Evolutionary conservation across 2,888 invertebrate species (phyloP).

Genomic region (Cerastis rubricosa): DNA sequence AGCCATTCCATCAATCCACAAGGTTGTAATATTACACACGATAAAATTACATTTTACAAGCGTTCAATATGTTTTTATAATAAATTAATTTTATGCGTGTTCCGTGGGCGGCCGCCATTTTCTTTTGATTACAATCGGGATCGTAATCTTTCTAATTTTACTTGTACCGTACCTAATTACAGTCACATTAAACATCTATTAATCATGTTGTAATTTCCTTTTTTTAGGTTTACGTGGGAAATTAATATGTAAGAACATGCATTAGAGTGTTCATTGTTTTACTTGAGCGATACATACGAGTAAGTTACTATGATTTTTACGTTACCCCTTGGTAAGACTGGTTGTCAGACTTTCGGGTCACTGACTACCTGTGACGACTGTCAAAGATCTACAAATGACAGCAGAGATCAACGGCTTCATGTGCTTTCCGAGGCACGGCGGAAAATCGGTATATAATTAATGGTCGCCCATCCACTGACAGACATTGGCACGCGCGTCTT

Average conservation of each 20-base stretch:
- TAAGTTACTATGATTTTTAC: background rate
- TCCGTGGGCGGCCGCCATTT: conserved; percentile 35
- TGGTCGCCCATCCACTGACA: background rate
- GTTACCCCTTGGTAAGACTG: no score
- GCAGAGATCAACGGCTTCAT: background rate
- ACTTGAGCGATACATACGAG: background rate
- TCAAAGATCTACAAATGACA: no score
- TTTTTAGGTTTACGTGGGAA: conserved; percentile 32
- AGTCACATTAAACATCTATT: conserved; percentile 60
- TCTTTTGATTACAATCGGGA: conserved; percentile 52
- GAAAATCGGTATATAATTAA: background rate
- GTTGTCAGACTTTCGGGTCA: no score
- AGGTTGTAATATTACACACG: conserved; percentile 16
- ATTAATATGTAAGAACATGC: conserved; percentile 39
- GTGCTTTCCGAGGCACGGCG: background rate
- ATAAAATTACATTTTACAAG: conserved; percentile 50
- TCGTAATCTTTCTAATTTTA: conserved; percentile 61
- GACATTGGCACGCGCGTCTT: background rate
- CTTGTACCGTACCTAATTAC: conserved; percentile 55
- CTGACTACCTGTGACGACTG: no score
- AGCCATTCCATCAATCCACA: background rate
- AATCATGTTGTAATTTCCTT: conserved; percentile 66
- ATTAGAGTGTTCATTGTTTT: conserved; percentile 15
- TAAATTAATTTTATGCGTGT: conserved; percentile 63
- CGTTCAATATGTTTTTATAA: conserved; percentile 44